These are phyloP conservation scores for Bimastos eiseni DNA, from an alignment of 2,888 invertebrate species.

Conservation along the genomic window DNA sequence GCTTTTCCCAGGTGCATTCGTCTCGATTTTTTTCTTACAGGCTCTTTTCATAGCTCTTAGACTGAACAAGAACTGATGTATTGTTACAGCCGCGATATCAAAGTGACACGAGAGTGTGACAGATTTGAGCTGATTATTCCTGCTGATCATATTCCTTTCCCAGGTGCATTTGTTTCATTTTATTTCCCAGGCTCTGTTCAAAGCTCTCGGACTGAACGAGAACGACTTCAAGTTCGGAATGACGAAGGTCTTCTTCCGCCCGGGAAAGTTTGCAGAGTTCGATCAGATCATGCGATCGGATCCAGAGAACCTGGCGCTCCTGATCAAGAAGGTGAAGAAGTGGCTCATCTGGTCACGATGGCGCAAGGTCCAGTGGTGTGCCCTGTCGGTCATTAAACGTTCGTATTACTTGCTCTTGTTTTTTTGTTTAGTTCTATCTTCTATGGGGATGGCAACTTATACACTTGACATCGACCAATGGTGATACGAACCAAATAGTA, in stretches of 20 bases:
- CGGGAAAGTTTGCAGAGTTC: conserved; percentile 95
- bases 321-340: conserved; percentile 84
- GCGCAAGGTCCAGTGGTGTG: conserved; percentile 89
- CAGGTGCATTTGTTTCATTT: neutral
- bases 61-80: too few species aligned
- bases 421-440: neutral
- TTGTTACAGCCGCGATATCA: too few species aligned
- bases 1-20: too few species aligned
- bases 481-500: too few species aligned
- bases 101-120: too few species aligned
- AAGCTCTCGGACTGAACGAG: conserved; percentile 87
- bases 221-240: conserved; percentile 95
- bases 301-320: conserved; percentile 82
- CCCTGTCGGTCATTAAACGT: conserved; percentile 90
- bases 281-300: conserved; percentile 95
- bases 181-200: conserved; percentile 78
- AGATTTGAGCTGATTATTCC: neutral
- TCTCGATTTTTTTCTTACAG: too few species aligned
- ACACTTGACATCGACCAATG: too few species aligned
- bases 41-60: too few species aligned
- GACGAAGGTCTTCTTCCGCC: conserved; percentile 95
- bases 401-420: conserved; percentile 49
- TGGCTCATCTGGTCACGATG: conserved; percentile 91
- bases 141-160: neutral
- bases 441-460: too few species aligned